Conservation (phyloP, 2,113 vertebrate species). For the Salvelinus fontinalis region DNA sequence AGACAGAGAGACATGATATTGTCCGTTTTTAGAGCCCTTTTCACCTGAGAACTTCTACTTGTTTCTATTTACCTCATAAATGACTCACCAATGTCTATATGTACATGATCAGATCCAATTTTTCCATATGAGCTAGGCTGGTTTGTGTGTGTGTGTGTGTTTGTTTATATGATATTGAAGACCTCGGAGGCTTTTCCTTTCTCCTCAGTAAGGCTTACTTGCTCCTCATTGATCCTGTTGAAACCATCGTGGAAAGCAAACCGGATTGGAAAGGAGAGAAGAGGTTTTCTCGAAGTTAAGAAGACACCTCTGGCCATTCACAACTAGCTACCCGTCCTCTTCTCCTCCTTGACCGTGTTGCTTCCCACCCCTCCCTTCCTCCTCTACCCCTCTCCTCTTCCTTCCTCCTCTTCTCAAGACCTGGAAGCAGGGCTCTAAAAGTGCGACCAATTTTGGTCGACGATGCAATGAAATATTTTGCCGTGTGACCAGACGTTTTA, state of each 20-base stretch:
- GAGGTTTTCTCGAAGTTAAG: too few relatives aligned
- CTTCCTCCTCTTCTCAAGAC: background rate
- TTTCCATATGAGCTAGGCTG: background rate
- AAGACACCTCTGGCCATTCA: background rate
- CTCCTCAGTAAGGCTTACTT: too few relatives aligned
- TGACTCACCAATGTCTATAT: background rate
- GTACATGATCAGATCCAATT: background rate
- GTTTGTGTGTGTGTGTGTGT: too few relatives aligned
- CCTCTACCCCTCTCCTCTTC: background rate
- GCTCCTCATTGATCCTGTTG: too few relatives aligned
- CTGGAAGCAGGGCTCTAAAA: background rate
- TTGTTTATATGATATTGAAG: too few relatives aligned
- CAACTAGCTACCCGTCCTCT: background rate
- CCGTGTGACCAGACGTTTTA: too few relatives aligned
- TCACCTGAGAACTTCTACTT: background rate
- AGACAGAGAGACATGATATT: background rate
- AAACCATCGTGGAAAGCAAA: too few relatives aligned
- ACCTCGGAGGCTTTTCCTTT: background rate
- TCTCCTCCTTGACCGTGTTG: background rate
- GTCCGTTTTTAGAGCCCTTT: background rate
- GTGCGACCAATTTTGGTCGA: too few relatives aligned
- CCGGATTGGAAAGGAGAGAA: too few relatives aligned
- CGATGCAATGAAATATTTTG: too few relatives aligned
- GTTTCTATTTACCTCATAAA: background rate
- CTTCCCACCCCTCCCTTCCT: background rate